phyloP scores from a whole-genome alignment of 2,113 vertebrate species.

The Himantopus leucocephalus region DNA sequence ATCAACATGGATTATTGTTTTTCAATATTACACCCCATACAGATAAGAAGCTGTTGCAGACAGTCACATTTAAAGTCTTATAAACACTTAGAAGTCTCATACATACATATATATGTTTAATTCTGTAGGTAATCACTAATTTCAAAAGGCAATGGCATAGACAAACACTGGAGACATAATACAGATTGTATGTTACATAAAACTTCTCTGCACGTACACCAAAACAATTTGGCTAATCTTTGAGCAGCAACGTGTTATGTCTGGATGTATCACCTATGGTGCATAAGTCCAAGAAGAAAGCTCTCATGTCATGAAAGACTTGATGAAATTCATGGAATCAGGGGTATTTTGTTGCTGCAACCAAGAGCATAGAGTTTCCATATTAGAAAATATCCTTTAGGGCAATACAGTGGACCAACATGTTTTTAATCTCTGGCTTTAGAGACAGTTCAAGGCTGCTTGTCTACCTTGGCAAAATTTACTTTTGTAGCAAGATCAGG shows the following conservation, averaged over 20 bases:
- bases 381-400: background rate
- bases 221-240: background rate
- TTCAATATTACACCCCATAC: background rate
- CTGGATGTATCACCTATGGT: background rate
- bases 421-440: background rate
- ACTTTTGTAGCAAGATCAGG: background rate
- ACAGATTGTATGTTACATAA: background rate
- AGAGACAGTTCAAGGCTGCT: background rate
- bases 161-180: background rate
- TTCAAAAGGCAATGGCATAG: background rate
- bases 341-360: background rate
- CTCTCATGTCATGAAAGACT: background rate
- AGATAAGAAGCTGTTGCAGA: background rate
- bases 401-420: background rate
- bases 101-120: background rate
- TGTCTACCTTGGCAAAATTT: background rate
- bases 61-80: background rate
- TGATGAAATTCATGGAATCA: background rate
- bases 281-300: background rate
- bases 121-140: background rate
- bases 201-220: background rate
- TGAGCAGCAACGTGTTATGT: background rate
- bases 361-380: fast-evolving
- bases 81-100: background rate
- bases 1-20: background rate